phyloP scores from a whole-genome alignment of 2,797 vertebrate genomes.

The Heterohyrax brucei region DNA sequence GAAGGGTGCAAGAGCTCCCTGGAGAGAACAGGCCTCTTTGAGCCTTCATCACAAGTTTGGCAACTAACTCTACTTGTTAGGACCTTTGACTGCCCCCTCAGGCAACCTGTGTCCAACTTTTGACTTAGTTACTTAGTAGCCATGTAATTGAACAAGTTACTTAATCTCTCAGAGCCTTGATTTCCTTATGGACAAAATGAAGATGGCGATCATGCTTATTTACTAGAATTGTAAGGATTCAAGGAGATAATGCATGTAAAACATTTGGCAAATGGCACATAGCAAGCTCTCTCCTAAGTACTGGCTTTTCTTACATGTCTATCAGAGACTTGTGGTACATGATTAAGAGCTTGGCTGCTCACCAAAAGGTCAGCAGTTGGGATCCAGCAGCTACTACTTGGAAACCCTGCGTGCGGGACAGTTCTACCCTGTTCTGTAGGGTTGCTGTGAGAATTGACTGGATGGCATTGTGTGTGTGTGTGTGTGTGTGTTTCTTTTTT shows the following conservation, averaged over 20 bases:
- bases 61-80: conserved; percentile 25
- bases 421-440: too few species aligned
- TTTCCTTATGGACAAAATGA: conserved; percentile 64
- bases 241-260: conserved; percentile 11
- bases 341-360: too few species aligned
- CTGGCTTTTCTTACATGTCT: not conserved
- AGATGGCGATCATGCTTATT: not conserved
- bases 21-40: not conserved
- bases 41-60: conserved; percentile 14
- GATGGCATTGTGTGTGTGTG: too few species aligned
- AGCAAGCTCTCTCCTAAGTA: not conserved
- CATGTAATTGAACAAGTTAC: not conserved
- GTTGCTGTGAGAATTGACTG: too few species aligned
- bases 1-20: not conserved
- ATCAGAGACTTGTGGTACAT: too few species aligned
- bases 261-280: not conserved
- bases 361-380: too few species aligned
- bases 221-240: not conserved
- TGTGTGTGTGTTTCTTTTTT: too few species aligned
- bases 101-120: not conserved
- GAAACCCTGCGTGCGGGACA: too few species aligned
- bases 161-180: conserved; percentile 10
- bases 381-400: too few species aligned
- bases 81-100: not conserved
- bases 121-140: not conserved